Evolutionary conservation across 1,140 invertebrate genomes (phyloP), one percentile per base, ranked within the genome.

Genomic region (Leptoteleia sp.): DNA sequence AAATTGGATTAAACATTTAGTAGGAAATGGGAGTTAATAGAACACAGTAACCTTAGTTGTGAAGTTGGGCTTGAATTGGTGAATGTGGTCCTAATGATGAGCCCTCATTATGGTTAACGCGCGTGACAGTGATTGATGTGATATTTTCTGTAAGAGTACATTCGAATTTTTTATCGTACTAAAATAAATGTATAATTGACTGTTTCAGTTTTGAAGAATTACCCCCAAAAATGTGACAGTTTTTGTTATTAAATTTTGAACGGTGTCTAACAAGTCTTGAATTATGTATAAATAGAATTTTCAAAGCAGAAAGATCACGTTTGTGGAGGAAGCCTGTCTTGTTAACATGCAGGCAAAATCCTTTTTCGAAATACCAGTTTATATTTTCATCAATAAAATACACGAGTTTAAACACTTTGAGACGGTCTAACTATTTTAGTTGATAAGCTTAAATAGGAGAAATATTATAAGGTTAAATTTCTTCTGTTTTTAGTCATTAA

Each of bases 121-220:
- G 31, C 22, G 50, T 62, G 76, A 78, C 76, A 78, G 67, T 72
- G 76, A 72, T 78, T 78, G 76, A 78, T 78, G 76, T n/a, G 54
- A 42, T 54, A 16, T 16, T 61, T 77, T 72, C 55, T 52, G 25
- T 71, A 57, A 43, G 42, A 48, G 43, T 31, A 15, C 42, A 37
- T 67, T 61, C 37, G 2, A 33, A 17, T 29, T 59, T 75, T 78
- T 67, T 59, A 45, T 45, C 45, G 27, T 42, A 47, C 47, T 12
- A 47, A 62, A 78, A 68, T 68, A 71, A 52, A 62, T 59, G 13
- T 77, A 52, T 70, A 65, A 77, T 64, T 65, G 45, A 50, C 48
- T 57, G 37, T 59, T 68, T 64, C 19, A 31, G 50, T 64, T 65
- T 62, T 65, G 25, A 55, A 47, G 57, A 25, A 45, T 61, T 65